Base-by-base conservation (phyloP, 2,113 vertebrate genomes). In the Stigmatopora nigra region DNA sequence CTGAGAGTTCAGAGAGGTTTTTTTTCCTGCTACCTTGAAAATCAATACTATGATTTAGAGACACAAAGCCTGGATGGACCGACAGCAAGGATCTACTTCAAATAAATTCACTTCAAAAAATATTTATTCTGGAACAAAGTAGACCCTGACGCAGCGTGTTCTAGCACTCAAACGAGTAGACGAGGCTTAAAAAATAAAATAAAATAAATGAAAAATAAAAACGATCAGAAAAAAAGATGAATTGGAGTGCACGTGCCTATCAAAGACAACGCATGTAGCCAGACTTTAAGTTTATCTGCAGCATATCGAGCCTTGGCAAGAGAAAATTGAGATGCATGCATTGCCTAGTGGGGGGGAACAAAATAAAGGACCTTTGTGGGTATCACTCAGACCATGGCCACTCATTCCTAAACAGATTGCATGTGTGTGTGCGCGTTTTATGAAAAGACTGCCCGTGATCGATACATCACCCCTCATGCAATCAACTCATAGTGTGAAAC, bases 21-120 rank as follows among this genome's bases (percentile, higher is more conserved):
- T 81, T 19, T 79, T 80, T 82, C 79, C 70, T 13, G 46, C 16
- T 67, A 67, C 83, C 81, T 82, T 85, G 70, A 85, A 88, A 88
- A 88, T 90, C 88, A 87, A 89, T 89, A 88, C 63, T 16, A 55
- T 83, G 80, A 88, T 88, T 87, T 87, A 76, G 76, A 83, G 68
- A 79, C 81, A 84, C 73, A 81, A 76, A 78, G 74, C 70, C 64
- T 76, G 68, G 49, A 68, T 52, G 46, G 78, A 69, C 73, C 62
- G 53, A 55, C 52, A 83, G 79, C 71, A 12, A 82, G 65, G 75
- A 73, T 72, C 69, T 61, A 66, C 74, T 83, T 69, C 73, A 82
- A 86, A 86, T 84, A 78, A 45, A 87, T 85, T 82, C 65, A 81
- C 77, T 86, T 81, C 71, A 77, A 84, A 85, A 83, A 85, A 74